phyloP scores from a whole-genome alignment of 2,888 invertebrate genomes.

The Drosophila birchii region DNA sequence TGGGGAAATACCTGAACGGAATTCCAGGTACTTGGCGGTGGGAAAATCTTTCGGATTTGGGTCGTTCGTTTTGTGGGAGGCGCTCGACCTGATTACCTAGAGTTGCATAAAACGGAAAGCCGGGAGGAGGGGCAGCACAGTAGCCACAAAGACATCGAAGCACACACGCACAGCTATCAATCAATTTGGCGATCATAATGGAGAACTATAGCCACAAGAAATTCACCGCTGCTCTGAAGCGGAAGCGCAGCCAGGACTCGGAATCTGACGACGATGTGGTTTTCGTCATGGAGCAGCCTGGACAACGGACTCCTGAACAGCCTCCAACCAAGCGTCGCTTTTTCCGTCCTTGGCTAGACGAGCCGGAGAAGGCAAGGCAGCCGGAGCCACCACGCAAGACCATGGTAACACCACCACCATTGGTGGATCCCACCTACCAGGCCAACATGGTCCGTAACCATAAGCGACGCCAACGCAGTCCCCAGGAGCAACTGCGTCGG shows the following conservation, averaged over 20 bases:
- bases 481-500: constrained; percentile 70
- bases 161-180: constrained; percentile 21
- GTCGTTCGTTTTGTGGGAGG: constrained; percentile 9
- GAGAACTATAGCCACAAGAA: constrained; percentile 64
- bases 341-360: constrained; percentile 67
- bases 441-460: constrained; percentile 70
- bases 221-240: constrained; percentile 57
- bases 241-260: constrained; percentile 59
- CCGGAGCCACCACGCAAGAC: constrained; percentile 9
- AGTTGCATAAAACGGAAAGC: constrained; percentile 68
- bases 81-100: constrained; percentile 60
- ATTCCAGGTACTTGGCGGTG: constrained; percentile 49
- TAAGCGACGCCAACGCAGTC: constrained; percentile 51
- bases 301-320: constrained; percentile 17
- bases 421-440: constrained; percentile 47
- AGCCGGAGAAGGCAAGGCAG: constrained; percentile 22
- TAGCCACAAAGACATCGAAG: constrained; percentile 44
- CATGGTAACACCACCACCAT: constrained; percentile 6
- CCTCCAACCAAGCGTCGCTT: constrained; percentile 55
- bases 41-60: constrained; percentile 51
- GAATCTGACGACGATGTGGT: constrained; percentile 60
- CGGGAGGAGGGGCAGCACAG: constrained; percentile 47
- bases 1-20: constrained; percentile 69
- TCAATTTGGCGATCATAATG: constrained; percentile 1
- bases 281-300: constrained; percentile 57